Evolutionary conservation across 2,888 invertebrate genomes (phyloP).

Genomic region (Iselma pallidipennis): DNA sequence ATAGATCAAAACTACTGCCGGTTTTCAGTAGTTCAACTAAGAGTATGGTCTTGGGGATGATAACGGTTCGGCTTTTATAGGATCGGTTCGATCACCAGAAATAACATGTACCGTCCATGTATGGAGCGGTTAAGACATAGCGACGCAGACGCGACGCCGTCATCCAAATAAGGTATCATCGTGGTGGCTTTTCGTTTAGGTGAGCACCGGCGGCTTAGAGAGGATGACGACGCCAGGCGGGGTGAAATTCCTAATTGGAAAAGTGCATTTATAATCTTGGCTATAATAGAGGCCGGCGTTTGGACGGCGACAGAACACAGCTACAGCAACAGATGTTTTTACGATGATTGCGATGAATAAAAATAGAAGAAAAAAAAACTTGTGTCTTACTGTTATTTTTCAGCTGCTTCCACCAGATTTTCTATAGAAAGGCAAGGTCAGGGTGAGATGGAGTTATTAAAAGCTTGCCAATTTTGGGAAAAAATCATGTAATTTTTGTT

Average conservation of each 20-base stretch:
- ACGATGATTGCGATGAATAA: not conserved
- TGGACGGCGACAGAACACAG: no score
- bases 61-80: constrained; percentile 31
- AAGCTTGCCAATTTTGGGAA: not conserved
- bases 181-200: not conserved
- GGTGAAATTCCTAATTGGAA: not conserved
- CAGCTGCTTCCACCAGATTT: not conserved
- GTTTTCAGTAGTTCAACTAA: not conserved
- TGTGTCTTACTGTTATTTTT: not conserved
- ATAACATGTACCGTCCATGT: constrained; percentile 51
- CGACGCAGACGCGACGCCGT: constrained; percentile 49
- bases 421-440: not conserved
- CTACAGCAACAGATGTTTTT: no score
- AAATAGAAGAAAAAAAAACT: not conserved
- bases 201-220: not conserved
- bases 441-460: not conserved
- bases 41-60: not conserved
- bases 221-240: not conserved
- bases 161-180: constrained; percentile 50
- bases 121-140: constrained; percentile 47
- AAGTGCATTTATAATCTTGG: not conserved
- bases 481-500: no score
- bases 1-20: no score
- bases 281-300: no score
- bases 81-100: constrained; percentile 40